A percentile compares a stretch with the other conserved stretches of the same genome.
Conservation (phyloP, 2,113 vertebrate genomes). For the Xenopus borealis region DNA sequence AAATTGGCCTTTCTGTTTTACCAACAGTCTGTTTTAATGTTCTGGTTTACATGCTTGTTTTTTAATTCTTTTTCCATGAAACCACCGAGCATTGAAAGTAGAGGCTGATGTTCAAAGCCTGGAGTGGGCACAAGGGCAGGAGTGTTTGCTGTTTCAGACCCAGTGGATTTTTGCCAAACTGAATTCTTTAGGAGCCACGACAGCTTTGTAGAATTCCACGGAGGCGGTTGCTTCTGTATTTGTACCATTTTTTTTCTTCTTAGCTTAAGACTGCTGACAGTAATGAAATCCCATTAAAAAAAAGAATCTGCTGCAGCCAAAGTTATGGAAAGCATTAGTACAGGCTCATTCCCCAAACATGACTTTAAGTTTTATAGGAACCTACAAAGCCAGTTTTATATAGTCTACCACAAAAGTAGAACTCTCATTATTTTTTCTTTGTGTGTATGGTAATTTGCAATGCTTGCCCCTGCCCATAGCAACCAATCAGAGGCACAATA, state of each 20-base stretch:
- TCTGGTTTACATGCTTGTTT: slow-evolving; percentile 30
- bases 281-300: slow-evolving; percentile 28
- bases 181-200: slow-evolving; percentile 30
- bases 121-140: slow-evolving; percentile 28
- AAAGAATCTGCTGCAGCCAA: background rate
- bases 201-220: slow-evolving; percentile 19
- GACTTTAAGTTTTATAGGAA: background rate
- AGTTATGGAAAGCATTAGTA: slow-evolving; percentile 21
- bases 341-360: background rate
- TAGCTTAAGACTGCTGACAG: slow-evolving; percentile 22
- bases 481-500: background rate
- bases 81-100: slow-evolving; percentile 5
- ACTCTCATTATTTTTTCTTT: slow-evolving; percentile 28
- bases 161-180: slow-evolving; percentile 13
- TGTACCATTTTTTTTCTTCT: slow-evolving; percentile 28
- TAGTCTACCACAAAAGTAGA: too few relatives aligned
- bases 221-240: slow-evolving; percentile 20
- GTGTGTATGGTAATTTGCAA: background rate
- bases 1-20: slow-evolving; percentile 25
- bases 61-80: slow-evolving; percentile 31
- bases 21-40: slow-evolving; percentile 42
- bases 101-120: slow-evolving; percentile 25
- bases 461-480: slow-evolving; percentile 13
- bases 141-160: slow-evolving; percentile 28
- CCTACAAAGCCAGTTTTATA: background rate